Evolutionary conservation across 1,140 invertebrate genomes (phyloP), one percentile per base, ranked within the genome.

Genomic region (Harpegnathos saltator): DNA sequence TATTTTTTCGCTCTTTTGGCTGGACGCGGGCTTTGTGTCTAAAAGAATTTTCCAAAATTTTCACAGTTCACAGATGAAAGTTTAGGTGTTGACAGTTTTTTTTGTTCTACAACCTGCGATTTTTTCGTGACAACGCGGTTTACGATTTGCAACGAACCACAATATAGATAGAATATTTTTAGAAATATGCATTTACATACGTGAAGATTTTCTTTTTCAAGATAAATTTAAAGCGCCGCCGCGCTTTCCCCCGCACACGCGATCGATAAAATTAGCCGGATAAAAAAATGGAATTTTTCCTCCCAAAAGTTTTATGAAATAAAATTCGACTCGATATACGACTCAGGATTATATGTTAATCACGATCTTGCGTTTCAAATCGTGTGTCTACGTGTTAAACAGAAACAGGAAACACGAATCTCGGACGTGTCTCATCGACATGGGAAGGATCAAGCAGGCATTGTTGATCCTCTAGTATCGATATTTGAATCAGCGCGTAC

Each of bases 401-500:
- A 75, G 17, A 74, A 75, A 24, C 26, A 56, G n/a, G n/a, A 19
- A 54, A 61, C 15, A 33, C 26, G 52, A 68, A 50, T 75, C 11
- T 33, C 52, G 71, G 59, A 74, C 58, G 56, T 38, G 48, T 9
- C 74, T 58, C 68, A 17, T 52, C 66, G 66, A 84, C 74, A 44
- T 71, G 22, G 44, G 2, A 59, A 86, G 14, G 44, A 83, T 33
- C 50, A 58, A 82, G 69, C 26, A 12, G 68, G 48, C 17, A 38
- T 58, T 22, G 44, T 52, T 77, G 62, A 85, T 71, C 38, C 19
- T 58, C 68, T 9, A 65, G 9, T 48, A 68, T 59, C 48, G 38
- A 48, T 62, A 71, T 74, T 74, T 54, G 52, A 83, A 68, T 65
- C 24, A 50, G 12, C 1, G 22, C 24, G 59, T 59, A 83, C 87